Evolutionary conservation across 2,113 vertebrate species (phyloP), one percentile per base, ranked within the genome.

Genomic region (Cephalopterus ornatus): DNA sequence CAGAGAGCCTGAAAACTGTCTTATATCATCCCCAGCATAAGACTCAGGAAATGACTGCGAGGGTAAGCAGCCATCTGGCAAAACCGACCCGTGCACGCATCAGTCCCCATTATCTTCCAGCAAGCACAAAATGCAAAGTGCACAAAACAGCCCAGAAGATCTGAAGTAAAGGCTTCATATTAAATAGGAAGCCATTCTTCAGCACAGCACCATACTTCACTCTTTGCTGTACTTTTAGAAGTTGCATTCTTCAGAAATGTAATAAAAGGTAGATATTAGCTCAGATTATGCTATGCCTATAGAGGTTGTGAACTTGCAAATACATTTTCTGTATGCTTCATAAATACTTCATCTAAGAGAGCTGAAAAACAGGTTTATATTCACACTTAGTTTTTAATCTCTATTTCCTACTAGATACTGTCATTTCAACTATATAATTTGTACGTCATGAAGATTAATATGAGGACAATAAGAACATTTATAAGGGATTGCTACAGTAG

Each of bases 221-320:
- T 37, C 16, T 58, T 83, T 66, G n/a, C 17, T 88, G 58, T 26
- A 67, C n/a, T 76, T 85, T 52, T 42, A 26, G 33, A 85, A 93
- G 65, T 20, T 61, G 58, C 1, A 27, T 61, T 70, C 58, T 41
- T 90, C 39, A 61, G 53, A 63, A 95, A 87, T 35, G 41, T 56
- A 91, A 96, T 77, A 97, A 90, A 92, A 93, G 71, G 56, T n/a
- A 94, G 53, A 39, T 62, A 66, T 37, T 58, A 75, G 63, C 30
- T 92, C 72, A 62, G 66, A 46, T 26, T 63, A 74, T 4, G 14
- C 49, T 81, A 42, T 50, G 53, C 26, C 56, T 73, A 35, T 5
- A 67, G 12, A 59, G 14, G 14, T 14, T 94, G 30, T 42, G 39
- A 91, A 52, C 39, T 52, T 91, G 49, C 32, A 92, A 76, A 47